Evolutionary conservation across 2,797 vertebrate genomes (phyloP).

Genomic region (Eulemur mongoz): DNA sequence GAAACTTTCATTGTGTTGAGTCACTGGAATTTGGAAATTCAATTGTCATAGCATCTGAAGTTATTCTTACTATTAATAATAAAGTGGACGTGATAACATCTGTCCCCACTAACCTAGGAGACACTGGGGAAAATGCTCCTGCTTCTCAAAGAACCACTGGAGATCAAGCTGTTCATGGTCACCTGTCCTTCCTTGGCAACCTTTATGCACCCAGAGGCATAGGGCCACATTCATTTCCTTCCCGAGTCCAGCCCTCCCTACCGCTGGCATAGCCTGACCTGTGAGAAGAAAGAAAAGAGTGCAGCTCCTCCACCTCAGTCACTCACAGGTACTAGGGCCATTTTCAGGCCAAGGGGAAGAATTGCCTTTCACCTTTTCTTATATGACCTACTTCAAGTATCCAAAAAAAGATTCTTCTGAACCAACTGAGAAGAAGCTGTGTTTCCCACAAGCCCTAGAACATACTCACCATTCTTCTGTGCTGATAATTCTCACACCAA

Average conservation of each 20-base stretch:
- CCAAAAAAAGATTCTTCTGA: background rate
- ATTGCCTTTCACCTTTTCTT: background rate
- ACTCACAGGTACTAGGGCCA: background rate
- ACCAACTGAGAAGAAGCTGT: background rate
- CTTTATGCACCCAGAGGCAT: background rate
- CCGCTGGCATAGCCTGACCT: background rate
- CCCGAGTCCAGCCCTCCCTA: background rate
- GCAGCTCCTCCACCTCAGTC: background rate
- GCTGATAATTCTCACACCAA: background rate
- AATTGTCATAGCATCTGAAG: background rate
- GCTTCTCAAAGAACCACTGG: background rate
- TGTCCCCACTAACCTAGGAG: background rate
- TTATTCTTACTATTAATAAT: background rate
- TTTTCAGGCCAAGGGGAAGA: background rate
- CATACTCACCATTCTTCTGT: background rate
- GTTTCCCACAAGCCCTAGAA: background rate
- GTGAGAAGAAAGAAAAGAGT: background rate
- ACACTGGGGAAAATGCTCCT: background rate
- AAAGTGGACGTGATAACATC: background rate
- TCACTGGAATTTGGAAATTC: conserved; percentile 1
- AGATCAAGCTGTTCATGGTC: background rate
- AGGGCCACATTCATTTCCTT: background rate
- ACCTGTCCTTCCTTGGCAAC: background rate
- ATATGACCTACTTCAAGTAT: background rate
- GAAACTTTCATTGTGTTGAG: background rate